phyloP scores from a whole-genome alignment of 2,888 invertebrate genomes.

The Amiota communis region DNA sequence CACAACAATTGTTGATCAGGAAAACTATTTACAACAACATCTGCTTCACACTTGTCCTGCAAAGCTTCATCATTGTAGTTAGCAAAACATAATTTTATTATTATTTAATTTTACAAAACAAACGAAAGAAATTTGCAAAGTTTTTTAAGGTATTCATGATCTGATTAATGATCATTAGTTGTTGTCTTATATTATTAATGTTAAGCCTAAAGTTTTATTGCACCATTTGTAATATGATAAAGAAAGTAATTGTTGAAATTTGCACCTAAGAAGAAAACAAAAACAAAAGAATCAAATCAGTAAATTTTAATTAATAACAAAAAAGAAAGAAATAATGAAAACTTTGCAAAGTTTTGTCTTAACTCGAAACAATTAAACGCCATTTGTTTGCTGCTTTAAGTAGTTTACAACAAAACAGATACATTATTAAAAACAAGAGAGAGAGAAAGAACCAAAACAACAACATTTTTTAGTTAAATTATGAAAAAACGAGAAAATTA shows the following conservation, averaged over 20 bases:
- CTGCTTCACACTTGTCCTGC: not conserved
- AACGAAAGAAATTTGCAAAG: constrained; percentile 6
- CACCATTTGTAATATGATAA: too few relatives aligned
- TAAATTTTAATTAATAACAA: not conserved
- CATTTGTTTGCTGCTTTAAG: not conserved
- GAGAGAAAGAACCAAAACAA: not conserved
- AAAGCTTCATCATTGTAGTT: constrained; percentile 16
- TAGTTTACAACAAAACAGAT: not conserved
- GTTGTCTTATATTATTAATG: not conserved
- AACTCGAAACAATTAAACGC: not conserved
- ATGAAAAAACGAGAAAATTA: not conserved
- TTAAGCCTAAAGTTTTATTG: constrained; percentile 10
- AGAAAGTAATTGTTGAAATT: too few relatives aligned
- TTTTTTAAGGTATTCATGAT: not conserved
- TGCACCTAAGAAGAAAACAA: not conserved
- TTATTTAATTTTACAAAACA: not conserved
- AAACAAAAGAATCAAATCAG: not conserved
- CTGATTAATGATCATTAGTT: too few relatives aligned
- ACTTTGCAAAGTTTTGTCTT: not conserved
- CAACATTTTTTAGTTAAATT: constrained; percentile 6
- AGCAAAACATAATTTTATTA: not conserved
- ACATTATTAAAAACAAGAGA: not conserved
- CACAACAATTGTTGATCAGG: not conserved
- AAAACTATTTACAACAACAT: not conserved
- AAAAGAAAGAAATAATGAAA: not conserved